phyloP scores from a whole-genome alignment of 2,797 vertebrate genomes.

The Myotis planiceps region DNA sequence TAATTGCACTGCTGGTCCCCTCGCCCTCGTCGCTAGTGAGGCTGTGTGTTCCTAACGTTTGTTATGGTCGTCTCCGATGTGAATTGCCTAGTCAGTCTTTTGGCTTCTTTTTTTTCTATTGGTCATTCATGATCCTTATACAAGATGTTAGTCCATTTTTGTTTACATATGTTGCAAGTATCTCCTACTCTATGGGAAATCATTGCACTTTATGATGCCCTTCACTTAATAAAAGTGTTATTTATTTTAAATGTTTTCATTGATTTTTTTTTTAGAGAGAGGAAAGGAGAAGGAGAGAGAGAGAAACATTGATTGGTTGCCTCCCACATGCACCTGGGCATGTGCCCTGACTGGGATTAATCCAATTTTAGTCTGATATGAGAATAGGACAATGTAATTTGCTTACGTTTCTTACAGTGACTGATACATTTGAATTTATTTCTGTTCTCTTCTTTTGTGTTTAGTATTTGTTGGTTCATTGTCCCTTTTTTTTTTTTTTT shows the following conservation, averaged over 20 bases:
- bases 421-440: not conserved
- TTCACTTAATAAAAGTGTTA: not conserved
- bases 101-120: not conserved
- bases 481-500: not conserved
- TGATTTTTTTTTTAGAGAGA: too few species aligned
- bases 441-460: not conserved
- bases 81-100: not conserved
- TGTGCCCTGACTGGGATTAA: not conserved
- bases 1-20: not conserved
- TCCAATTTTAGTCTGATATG: not conserved
- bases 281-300: too few species aligned
- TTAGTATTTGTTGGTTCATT: not conserved
- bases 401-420: not conserved
- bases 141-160: not conserved
- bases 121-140: not conserved
- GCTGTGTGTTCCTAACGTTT: not conserved
- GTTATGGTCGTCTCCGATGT: not conserved
- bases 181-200: not conserved
- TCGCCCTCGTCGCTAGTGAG: fast-evolving
- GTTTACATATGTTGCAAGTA: not conserved
- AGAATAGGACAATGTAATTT: not conserved
- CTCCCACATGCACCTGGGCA: too few species aligned
- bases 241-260: too few species aligned
- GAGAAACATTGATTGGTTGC: too few species aligned
- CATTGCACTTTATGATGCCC: not conserved